A percentile compares a stretch with the other conserved stretches of the same genome.
Evolutionary conservation across 2,888 invertebrate genomes (phyloP).

Genomic region (Petrolisthes manimaculis): DNA sequence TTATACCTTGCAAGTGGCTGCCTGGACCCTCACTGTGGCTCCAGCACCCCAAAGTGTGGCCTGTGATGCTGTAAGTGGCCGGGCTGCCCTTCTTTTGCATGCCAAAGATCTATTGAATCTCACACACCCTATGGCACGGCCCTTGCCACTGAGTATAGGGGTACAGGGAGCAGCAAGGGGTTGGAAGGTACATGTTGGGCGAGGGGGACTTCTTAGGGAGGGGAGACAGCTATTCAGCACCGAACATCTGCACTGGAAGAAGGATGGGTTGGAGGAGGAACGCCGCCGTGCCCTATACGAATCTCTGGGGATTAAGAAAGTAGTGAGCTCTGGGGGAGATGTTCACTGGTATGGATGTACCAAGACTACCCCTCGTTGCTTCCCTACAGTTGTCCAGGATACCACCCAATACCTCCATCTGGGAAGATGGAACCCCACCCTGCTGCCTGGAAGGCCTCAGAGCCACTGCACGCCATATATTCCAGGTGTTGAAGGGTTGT

Average conservation of each 20-base stretch:
- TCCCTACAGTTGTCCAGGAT: slow-evolving; percentile 82
- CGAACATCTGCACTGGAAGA: slow-evolving; percentile 81
- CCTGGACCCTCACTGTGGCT: slow-evolving; percentile 82
- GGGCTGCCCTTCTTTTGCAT: slow-evolving; percentile 81
- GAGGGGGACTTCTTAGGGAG: slow-evolving; percentile 75
- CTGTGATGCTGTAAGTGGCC: slow-evolving; percentile 82
- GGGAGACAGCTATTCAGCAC: slow-evolving; percentile 80
- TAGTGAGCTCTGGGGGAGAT: slow-evolving; percentile 72
- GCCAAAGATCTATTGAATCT: slow-evolving; percentile 77
- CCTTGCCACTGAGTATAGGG: slow-evolving; percentile 82
- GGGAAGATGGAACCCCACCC: slow-evolving; percentile 89
- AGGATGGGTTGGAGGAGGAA: slow-evolving; percentile 77
- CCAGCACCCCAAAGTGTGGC: slow-evolving; percentile 71
- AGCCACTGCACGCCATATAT: slow-evolving; percentile 77
- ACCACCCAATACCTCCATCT: slow-evolving; percentile 85
- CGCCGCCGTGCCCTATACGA: slow-evolving; percentile 79
- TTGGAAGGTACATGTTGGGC: slow-evolving; percentile 75
- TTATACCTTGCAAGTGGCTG: slow-evolving; percentile 78
- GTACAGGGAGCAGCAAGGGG: slow-evolving; percentile 81
- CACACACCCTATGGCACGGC: slow-evolving; percentile 82
- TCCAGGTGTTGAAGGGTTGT: slow-evolving; percentile 79
- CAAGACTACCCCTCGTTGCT: slow-evolving; percentile 79
- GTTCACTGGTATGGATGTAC: slow-evolving; percentile 82
- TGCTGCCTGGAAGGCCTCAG: slow-evolving; percentile 88
- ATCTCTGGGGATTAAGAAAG: slow-evolving; percentile 78